These are phyloP conservation scores for Blomia tropicalis DNA, from an alignment of 2,888 invertebrate genomes.

Conservation along the genomic window DNA sequence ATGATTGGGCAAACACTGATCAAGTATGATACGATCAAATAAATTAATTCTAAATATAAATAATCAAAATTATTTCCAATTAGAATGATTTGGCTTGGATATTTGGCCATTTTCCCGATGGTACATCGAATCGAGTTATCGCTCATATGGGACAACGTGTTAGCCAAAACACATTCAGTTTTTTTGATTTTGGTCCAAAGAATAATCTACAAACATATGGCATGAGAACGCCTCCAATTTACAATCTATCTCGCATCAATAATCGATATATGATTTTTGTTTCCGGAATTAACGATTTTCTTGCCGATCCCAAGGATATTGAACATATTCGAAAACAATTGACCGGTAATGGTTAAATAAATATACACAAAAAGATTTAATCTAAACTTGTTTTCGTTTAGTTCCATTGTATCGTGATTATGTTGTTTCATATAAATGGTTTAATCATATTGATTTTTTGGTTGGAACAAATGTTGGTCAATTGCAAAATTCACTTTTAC, in stretches of 20 bases:
- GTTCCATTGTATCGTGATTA: slow-evolving; percentile 15
- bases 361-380: not conserved
- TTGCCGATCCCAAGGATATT: slow-evolving; percentile 34
- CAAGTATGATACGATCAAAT: slow-evolving; percentile 2
- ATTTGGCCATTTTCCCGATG: slow-evolving; percentile 18
- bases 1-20: not conserved
- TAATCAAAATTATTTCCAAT: not conserved
- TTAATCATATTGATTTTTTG: slow-evolving; percentile 24
- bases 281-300: slow-evolving; percentile 34
- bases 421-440: slow-evolving; percentile 13
- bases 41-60: not conserved
- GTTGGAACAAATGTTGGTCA: slow-evolving; percentile 19
- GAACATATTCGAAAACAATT: slow-evolving; percentile 16
- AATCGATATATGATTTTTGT: slow-evolving; percentile 29
- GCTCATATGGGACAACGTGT: slow-evolving; percentile 20
- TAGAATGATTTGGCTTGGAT: not conserved
- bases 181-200: slow-evolving; percentile 17
- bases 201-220: slow-evolving; percentile 12
- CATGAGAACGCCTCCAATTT: slow-evolving; percentile 34
- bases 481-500: slow-evolving; percentile 3
- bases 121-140: slow-evolving; percentile 8
- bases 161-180: not conserved
- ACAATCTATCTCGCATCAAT: slow-evolving; percentile 31
- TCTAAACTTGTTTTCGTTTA: not conserved
- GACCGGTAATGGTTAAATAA: slow-evolving; percentile 6